phyloP scores from a whole-genome alignment of 2,888 invertebrate genomes.

The Sthenelais limicola region DNA sequence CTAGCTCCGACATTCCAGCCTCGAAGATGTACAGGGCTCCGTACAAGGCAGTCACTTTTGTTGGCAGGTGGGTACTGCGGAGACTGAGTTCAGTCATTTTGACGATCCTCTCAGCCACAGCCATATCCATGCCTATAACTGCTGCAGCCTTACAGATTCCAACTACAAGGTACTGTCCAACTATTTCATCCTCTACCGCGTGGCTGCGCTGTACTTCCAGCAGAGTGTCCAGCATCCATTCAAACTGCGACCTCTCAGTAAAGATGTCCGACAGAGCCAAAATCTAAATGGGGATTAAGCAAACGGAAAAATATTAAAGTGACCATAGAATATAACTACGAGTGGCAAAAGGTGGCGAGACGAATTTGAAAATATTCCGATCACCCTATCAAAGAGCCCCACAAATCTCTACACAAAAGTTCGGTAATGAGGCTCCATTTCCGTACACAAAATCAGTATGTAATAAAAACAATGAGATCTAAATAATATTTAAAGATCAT shows the following conservation, averaged over 20 bases:
- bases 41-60: conserved; percentile 79
- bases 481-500: no score
- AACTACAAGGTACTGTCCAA: conserved; percentile 81
- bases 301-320: no score
- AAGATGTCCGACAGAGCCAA: conserved; percentile 83
- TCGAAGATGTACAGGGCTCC: conserved; percentile 81
- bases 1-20: conserved; percentile 67
- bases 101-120: conserved; percentile 77
- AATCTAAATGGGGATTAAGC: no score
- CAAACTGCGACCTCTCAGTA: conserved; percentile 81
- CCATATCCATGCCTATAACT: conserved; percentile 77
- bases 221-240: conserved; percentile 84
- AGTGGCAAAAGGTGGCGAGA: not conserved
- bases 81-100: conserved; percentile 77
- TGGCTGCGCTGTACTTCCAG: conserved; percentile 79
- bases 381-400: not conserved
- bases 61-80: conserved; percentile 78
- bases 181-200: conserved; percentile 83
- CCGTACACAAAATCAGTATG: no score
- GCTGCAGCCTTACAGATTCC: conserved; percentile 81
- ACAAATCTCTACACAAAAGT: not conserved
- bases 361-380: not conserved
- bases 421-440: not conserved
- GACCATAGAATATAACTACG: no score
- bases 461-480: no score